Base-by-base conservation (phyloP, 2,113 vertebrate species). In the Gorsachius goisagi region DNA sequence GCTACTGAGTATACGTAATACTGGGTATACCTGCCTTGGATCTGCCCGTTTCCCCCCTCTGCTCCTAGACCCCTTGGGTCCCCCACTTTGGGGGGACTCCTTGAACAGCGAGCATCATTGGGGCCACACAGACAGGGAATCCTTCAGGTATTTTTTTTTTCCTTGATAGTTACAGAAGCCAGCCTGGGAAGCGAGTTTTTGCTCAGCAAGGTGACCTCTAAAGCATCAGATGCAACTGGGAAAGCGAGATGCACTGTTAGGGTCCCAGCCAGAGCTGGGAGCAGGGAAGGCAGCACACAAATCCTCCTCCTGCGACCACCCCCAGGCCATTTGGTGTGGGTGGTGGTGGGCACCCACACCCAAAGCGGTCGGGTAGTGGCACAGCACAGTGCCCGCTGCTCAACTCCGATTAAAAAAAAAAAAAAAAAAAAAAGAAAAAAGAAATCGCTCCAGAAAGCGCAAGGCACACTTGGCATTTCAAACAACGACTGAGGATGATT, bases 231-330 rank as follows among this genome's bases (percentile, higher is more conserved):
- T 3, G 55, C 2, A 5, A 3, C 4, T 2, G 2, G 56, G 44
- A n/a, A 15, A 13, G 33, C 1, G 2, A 47, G 15, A 20, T 35
- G 39, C 2, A 16, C 8, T 5, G n/a, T 3, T 0, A 1, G 35
- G 9, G 41, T 50, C 69, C 39, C 12, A 9, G 53, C 4, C 41
- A 12, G 79, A 10, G 11, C 8, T 4, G 2, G 37, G 30, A 27
- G 49, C 45, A 23, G 55, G 53, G 87, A 24, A 14, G 6, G 55
- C 67, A 79, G 62, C 23, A 23, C 5, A 6, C 2, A 1, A 11
- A 26, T 32, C 56, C 47, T 52, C 12, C 19, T 37, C 23, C 53
- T 19, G 11, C 0, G 1, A 8, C 5, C 18, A 8, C 10, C 45
- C 58, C 39, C 2, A 0, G n/a, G 59, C 27, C 58, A 11, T 6